Percentiles rank a stretch among this genome's conserved stretches.
Evolutionary conservation across 2,797 vertebrate genomes (phyloP).

Genomic region (Notoglanidium macrostoma): DNA sequence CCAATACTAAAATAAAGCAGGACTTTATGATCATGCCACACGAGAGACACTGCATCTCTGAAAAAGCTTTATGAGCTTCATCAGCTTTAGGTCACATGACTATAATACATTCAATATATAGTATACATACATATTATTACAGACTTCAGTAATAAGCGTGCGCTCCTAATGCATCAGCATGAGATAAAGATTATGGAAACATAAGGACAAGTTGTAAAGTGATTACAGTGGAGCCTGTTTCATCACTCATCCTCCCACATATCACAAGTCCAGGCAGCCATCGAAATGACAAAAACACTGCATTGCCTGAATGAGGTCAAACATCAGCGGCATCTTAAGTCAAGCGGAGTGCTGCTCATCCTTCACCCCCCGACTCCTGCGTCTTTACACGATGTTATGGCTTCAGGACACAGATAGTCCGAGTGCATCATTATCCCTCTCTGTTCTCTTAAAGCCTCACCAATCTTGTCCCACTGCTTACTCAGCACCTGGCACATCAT

Average conservation of each 20-base stretch:
- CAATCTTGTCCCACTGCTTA: slow-evolving; percentile 32
- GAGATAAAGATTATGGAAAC: slow-evolving; percentile 27
- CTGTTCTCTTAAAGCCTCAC: background rate
- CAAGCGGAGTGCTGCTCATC: background rate
- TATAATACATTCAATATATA: background rate
- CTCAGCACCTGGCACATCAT: slow-evolving; percentile 25
- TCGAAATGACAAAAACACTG: slow-evolving; percentile 3
- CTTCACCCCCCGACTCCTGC: background rate
- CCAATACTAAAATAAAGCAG: background rate
- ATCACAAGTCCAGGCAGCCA: slow-evolving; percentile 19
- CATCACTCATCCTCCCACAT: slow-evolving; percentile 15
- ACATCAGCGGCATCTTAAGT: slow-evolving; percentile 23
- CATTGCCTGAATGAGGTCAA: slow-evolving; percentile 32
- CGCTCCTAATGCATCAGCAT: background rate
- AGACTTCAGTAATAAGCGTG: slow-evolving; percentile 18
- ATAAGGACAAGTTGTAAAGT: slow-evolving; percentile 29
- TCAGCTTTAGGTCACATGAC: background rate
- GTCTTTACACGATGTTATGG: background rate
- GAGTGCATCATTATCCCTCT: background rate
- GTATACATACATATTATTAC: too few relatives aligned
- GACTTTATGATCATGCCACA: background rate
- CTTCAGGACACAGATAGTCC: slow-evolving; percentile 3
- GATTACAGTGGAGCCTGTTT: background rate
- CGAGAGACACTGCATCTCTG: background rate
- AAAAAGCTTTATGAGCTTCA: background rate